Percentiles rank a stretch among this genome's conserved stretches.
phyloP scores from a whole-genome alignment of 2,888 invertebrate species.

The Napeogenes sylphis region DNA sequence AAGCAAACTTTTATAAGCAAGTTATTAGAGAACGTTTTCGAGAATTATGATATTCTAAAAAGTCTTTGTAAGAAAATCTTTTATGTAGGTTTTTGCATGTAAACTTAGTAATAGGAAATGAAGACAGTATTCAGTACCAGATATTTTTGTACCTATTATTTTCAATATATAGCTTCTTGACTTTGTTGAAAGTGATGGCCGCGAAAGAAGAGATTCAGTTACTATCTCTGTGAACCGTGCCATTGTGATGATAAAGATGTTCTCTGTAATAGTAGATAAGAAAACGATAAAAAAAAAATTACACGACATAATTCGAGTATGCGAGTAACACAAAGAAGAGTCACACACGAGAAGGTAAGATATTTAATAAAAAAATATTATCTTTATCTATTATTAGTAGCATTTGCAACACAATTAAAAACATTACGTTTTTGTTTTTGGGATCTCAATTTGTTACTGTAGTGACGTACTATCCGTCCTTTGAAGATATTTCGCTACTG shows the following conservation, averaged over 20 bases:
- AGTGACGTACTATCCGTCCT: slow-evolving; percentile 50
- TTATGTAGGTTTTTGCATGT: slow-evolving; percentile 57
- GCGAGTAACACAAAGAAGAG: slow-evolving; percentile 49
- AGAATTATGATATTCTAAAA: slow-evolving; percentile 54
- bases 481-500: slow-evolving; percentile 46
- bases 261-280: slow-evolving; percentile 53
- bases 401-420: no score
- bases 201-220: slow-evolving; percentile 59
- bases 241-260: slow-evolving; percentile 59
- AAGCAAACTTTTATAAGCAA: no score
- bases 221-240: slow-evolving; percentile 64
- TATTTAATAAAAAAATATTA: no score
- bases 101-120: slow-evolving; percentile 48
- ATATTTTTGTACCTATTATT: slow-evolving; percentile 43
- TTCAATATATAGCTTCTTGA: slow-evolving; percentile 51
- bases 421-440: slow-evolving; percentile 36
- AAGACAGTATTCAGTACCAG: slow-evolving; percentile 49
- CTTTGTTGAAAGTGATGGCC: slow-evolving; percentile 61
- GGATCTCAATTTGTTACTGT: slow-evolving; percentile 61
- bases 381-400: no score
- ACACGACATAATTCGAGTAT: slow-evolving; percentile 50
- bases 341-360: slow-evolving; percentile 39
- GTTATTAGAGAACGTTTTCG: no score
- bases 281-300: slow-evolving; percentile 49
- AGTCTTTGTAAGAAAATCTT: slow-evolving; percentile 50